A percentile compares a stretch with the other conserved stretches of the same genome.
These are phyloP conservation scores for Heterotilapia buettikoferi DNA, from an alignment of 2,113 vertebrate genomes.

Conservation along the genomic window DNA sequence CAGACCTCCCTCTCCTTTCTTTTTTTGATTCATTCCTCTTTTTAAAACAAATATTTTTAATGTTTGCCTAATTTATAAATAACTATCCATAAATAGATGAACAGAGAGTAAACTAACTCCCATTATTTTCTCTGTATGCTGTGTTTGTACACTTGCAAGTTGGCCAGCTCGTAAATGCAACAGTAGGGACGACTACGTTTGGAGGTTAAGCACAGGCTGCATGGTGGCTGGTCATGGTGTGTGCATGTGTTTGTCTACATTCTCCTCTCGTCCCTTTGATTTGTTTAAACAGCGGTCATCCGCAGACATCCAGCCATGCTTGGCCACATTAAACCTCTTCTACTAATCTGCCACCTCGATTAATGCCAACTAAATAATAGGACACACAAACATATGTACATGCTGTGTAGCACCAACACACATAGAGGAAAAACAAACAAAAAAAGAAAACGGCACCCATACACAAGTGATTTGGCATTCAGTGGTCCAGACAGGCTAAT, in stretches of 20 bases:
- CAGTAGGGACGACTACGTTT: not conserved
- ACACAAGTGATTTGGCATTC: constrained; percentile 27
- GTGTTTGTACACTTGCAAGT: not conserved
- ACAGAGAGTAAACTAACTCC: not conserved
- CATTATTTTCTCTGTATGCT: not conserved
- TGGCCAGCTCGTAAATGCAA: not conserved
- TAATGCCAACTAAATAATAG: constrained; percentile 11
- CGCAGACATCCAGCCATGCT: not conserved
- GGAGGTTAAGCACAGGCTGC: not conserved
- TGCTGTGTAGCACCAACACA: not conserved
- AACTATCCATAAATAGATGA: not conserved
- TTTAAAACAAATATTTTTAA: not conserved
- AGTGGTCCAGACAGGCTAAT: constrained; percentile 45
- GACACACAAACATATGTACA: not conserved
- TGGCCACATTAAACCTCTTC: constrained; percentile 38
- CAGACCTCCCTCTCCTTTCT: not conserved
- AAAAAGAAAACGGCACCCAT: not conserved
- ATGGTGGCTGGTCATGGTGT: not conserved
- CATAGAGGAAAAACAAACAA: not conserved
- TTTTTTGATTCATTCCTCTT: not conserved
- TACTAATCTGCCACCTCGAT: constrained; percentile 41
- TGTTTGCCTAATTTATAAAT: not conserved
- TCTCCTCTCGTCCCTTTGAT: not conserved
- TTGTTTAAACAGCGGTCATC: constrained; percentile 1
- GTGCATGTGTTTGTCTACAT: not conserved